phyloP scores from a whole-genome alignment of 2,888 invertebrate genomes.

The Chirona hameri region DNA sequence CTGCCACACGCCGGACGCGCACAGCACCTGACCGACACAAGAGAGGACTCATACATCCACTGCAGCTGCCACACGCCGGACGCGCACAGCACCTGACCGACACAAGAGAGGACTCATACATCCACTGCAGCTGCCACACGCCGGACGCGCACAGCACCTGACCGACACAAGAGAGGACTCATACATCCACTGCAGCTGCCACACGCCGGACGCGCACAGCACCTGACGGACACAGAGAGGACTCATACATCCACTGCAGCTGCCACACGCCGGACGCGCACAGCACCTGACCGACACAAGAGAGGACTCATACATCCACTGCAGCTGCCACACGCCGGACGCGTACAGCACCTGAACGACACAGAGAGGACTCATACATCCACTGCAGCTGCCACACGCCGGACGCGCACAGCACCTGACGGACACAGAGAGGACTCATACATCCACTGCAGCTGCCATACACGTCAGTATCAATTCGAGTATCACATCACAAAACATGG shows the following conservation, averaged over 20 bases:
- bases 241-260: constrained; percentile 35
- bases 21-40: constrained; percentile 35
- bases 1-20: constrained; percentile 38
- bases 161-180: not conserved
- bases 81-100: constrained; percentile 37
- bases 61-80: constrained; percentile 38
- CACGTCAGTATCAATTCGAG: no score
- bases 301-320: constrained; percentile 32
- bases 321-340: constrained; percentile 38
- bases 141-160: constrained; percentile 39
- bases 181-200: constrained; percentile 37
- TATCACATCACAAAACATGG: no score
- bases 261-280: constrained; percentile 38
- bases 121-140: constrained; percentile 38
- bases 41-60: constrained; percentile 30
- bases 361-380: not conserved
- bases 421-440: not conserved
- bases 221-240: constrained; percentile 31
- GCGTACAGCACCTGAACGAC: constrained; percentile 37
- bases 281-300: constrained; percentile 34
- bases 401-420: constrained; percentile 38
- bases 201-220: constrained; percentile 38
- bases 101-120: not conserved
- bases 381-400: constrained; percentile 39
- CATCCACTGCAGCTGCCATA: no score